These are phyloP conservation scores for Mergus octosetaceus DNA, from an alignment of 2,797 vertebrate species.

Conservation along the genomic window DNA sequence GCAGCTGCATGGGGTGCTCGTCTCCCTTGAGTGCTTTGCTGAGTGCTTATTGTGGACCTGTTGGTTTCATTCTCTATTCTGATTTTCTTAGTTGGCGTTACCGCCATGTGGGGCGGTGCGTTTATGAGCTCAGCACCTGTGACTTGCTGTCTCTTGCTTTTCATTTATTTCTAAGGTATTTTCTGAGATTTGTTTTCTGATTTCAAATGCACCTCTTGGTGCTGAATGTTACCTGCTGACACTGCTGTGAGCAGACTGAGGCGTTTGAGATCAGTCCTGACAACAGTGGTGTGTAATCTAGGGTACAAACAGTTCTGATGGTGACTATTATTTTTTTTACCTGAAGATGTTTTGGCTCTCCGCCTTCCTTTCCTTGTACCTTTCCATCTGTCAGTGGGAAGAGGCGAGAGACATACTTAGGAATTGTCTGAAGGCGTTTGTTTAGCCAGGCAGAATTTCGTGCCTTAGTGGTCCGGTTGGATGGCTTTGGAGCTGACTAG, in stretches of 20 bases:
- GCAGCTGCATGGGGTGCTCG: constrained; percentile 59
- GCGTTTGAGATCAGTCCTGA: neutral
- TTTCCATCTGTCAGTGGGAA: constrained; percentile 9
- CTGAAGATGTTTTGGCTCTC: neutral
- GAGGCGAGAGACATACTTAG: constrained; percentile 28
- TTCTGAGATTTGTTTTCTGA: neutral
- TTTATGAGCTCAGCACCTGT: neutral
- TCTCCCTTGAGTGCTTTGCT: constrained; percentile 46
- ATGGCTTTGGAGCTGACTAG: constrained; percentile 56
- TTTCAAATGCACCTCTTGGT: neutral
- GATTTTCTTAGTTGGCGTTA: neutral
- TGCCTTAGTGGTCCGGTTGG: constrained; percentile 43
- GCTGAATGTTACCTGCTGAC: neutral
- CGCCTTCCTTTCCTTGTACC: neutral
- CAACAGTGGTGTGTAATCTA: neutral
- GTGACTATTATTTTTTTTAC: neutral
- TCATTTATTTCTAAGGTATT: neutral
- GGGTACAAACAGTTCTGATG: neutral
- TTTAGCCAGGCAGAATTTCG: constrained; percentile 55
- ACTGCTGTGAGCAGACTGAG: neutral
- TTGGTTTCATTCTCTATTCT: constrained; percentile 24
- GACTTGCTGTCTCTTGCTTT: neutral
- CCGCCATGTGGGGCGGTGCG: neutral
- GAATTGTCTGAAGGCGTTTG: constrained; percentile 54
- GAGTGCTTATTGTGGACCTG: neutral